These are phyloP conservation scores for Myrmophylax atrothorax DNA, from an alignment of 2,113 vertebrate species.

Conservation along the genomic window DNA sequence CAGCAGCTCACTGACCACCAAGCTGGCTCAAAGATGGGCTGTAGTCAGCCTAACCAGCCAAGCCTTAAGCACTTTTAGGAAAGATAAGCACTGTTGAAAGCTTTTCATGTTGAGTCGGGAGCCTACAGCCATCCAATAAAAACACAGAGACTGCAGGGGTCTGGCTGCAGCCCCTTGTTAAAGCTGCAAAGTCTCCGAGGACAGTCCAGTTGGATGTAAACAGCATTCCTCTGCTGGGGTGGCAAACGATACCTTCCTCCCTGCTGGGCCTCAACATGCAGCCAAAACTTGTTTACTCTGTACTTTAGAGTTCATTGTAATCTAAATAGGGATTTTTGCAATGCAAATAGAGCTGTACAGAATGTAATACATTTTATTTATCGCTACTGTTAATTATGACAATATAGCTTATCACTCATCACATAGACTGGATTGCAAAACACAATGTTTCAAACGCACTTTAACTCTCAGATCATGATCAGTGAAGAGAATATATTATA, in stretches of 20 bases:
- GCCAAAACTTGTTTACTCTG: constrained; percentile 58
- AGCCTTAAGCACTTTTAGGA: background rate
- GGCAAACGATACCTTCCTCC: constrained; percentile 40
- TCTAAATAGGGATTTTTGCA: constrained; percentile 57
- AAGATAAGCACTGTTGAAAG: background rate
- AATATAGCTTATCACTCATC: constrained; percentile 53
- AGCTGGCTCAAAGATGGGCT: background rate
- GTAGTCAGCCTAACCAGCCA: background rate
- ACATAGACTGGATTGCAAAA: constrained; percentile 47
- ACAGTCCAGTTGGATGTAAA: constrained; percentile 29
- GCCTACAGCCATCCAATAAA: background rate
- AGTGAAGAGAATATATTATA: constrained; percentile 34
- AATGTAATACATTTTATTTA: constrained; percentile 48
- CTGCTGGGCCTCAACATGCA: constrained; percentile 36
- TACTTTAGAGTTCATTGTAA: constrained; percentile 61
- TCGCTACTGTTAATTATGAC: constrained; percentile 36
- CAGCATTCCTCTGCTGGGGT: constrained; percentile 50
- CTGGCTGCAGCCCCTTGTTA: background rate
- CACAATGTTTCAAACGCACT: constrained; percentile 22
- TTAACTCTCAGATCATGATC: constrained; percentile 45
- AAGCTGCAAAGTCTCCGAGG: constrained; percentile 25
- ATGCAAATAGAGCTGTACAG: constrained; percentile 41
- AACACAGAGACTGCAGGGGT: background rate
- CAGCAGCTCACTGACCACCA: background rate
- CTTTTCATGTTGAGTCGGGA: background rate